A percentile compares a stretch with the other conserved stretches of the same genome.
Conservation (phyloP, 37 sponge, comb jelly and placozoan genomes). For the Theonella swinhoei region DNA sequence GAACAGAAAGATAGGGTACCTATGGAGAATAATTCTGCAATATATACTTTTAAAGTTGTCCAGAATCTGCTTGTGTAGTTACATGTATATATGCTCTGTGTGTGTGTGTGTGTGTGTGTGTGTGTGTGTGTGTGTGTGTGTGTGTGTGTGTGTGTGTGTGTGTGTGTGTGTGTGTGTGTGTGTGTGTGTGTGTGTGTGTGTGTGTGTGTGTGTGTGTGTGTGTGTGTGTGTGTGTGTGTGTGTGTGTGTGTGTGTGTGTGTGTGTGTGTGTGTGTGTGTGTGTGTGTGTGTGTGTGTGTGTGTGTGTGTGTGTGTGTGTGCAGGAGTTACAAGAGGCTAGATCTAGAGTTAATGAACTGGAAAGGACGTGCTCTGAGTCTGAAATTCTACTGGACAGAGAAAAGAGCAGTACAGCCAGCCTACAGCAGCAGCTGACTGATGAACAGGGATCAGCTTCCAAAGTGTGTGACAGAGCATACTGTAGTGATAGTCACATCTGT, state of each 20-base stretch:
- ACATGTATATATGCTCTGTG: no score
- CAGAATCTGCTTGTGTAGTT: no score
- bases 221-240: constrained; percentile 6
- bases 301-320: not conserved
- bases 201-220: constrained; percentile 4
- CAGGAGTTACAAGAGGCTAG: not conserved
- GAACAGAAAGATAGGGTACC: no score
- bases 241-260: constrained; percentile 9
- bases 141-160: no score
- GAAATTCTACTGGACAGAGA: not conserved
- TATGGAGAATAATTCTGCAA: no score
- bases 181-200: not conserved
- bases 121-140: no score
- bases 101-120: no score
- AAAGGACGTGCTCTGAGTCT: not conserved
- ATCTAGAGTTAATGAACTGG: not conserved
- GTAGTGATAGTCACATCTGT: not conserved
- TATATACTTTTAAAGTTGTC: no score
- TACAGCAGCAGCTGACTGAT: not conserved
- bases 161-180: no score
- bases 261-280: not conserved
- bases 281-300: not conserved
- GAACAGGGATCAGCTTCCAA: not conserved
- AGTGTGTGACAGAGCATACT: not conserved
- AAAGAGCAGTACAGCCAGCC: not conserved